Percentiles rank a stretch among this genome's conserved stretches.
These are phyloP conservation scores for Habroteleia sp. DNA, from an alignment of 2,888 invertebrate species.

Conservation along the genomic window DNA sequence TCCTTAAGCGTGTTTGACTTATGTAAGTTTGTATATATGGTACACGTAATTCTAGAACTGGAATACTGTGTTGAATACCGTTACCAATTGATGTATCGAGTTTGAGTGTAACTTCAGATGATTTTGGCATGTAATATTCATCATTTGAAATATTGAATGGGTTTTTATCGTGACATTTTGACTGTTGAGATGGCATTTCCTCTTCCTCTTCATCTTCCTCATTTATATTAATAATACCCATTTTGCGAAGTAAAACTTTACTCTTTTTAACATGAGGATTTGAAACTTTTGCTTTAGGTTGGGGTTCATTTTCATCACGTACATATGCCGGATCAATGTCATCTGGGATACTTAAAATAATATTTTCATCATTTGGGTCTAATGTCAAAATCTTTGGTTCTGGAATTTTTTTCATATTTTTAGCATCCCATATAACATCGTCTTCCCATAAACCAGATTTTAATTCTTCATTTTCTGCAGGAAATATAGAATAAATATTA, in stretches of 20 bases:
- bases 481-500: conserved; percentile 99
- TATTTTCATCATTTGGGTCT: conserved; percentile 99
- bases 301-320: conserved; percentile 86
- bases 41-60: conserved; percentile 95
- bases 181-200: conserved; percentile 95
- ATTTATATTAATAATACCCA: conserved; percentile 96
- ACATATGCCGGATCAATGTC: conserved; percentile 92
- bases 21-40: conserved; percentile 98
- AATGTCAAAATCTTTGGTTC: conserved; percentile 96
- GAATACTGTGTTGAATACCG: conserved; percentile 98
- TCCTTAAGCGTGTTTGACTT: conserved; percentile 90
- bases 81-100: conserved; percentile 94
- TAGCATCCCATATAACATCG: conserved; percentile 99
- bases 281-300: conserved; percentile 94
- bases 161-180: conserved; percentile 75
- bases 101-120: conserved; percentile 89
- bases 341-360: conserved; percentile 95
- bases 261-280: conserved; percentile 97
- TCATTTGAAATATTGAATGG: conserved; percentile 83
- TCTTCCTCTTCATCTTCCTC: no score
- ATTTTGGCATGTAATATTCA: conserved; percentile 90
- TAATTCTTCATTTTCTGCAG: conserved; percentile 98
- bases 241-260: conserved; percentile 95
- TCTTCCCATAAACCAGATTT: conserved; percentile 98
- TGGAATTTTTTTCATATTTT: conserved; percentile 92